Base-by-base conservation (phyloP, 2,888 invertebrate genomes). In the Mycogona germanica region DNA sequence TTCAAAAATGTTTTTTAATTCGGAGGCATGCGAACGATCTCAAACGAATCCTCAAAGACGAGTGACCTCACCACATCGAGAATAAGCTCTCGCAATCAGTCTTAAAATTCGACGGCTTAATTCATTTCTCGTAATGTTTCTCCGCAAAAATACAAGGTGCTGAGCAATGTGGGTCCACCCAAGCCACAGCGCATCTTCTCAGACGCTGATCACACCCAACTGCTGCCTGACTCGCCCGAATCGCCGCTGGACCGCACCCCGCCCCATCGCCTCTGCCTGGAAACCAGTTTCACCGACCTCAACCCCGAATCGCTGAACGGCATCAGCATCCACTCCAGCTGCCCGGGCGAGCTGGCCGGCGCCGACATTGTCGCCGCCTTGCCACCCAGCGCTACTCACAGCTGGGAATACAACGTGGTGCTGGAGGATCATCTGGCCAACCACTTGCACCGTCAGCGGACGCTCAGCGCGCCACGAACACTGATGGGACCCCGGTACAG, bases 221-320 rank as follows among this genome's bases (percentile, higher is more conserved):
- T 38, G 17, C 40, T 55, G 40, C 42, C 51, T 28, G 37, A 56
- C 4, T 55, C 56, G 7, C 51, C 49, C 21, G 56, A 55, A 19
- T 56, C 55, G 12, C 55, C 51, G 12, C 25, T 47, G 7, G 57
- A 60, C 6, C 55, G 57, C 9, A 61, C 72, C 32, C 75, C 75
- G 35, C 76, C 75, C 51, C 77, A 76, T 59, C 73, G 76, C 58
- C 69, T 83, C 42, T 80, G 78, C 64, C 72, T 84, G 57, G 85
- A 85, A 69, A 84, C 84, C 12, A 83, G 82, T 63, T 84, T 84
- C 69, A 81, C 83, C 25, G 81, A 80, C 57, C 68, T 82, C 29
- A 60, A 58, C 25, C 64, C 62, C 12, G 61, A 61, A 41, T 55
- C 37, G 55, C 60, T 37, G 17, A 9, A 9, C 7, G 38, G 17